Base-by-base conservation (phyloP, 2,113 vertebrate genomes). In the Colinus virginianus region DNA sequence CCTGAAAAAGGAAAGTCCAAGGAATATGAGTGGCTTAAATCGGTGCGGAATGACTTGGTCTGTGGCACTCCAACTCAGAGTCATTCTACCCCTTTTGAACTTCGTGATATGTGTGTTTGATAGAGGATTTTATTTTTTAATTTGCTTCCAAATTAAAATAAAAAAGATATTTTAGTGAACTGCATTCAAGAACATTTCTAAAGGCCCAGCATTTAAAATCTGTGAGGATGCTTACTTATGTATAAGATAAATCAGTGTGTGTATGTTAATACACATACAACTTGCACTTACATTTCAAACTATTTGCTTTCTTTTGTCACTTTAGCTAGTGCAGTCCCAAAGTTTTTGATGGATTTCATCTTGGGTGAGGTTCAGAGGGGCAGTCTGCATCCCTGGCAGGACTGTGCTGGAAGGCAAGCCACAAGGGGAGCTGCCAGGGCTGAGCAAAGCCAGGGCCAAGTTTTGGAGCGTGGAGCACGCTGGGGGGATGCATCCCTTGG, bases 311-410 rank as follows among this genome's bases (percentile, higher is more conserved):
- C 38, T 91, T 90, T 70, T 46, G 69, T 45, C 63, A 16, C 59
- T 79, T 83, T 36, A 11, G 12, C 76, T 78, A 88, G 36, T 2
- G 3, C 74, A 78, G 76, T 88, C 84, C 62, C 19, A 46, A 78
- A 82, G 45, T 22, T 79, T 85, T 88, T 78, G 32, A 53, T 83
- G 82, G 22, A 48, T 77, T 90, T 32, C 40, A 51, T 68, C 34
- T 66, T 14, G 80, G 93, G 85, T 95, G 94, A 94, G 89, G 83
- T 75, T 93, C 58, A 36, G 82, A 93, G 36, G 22, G 43, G 83
- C 6, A 0, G 3, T 84, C 85, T 70, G 92, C 81, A 80, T 69
- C 70, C 48, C 40, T 40, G 1, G 67, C 75, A 53, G 70, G 55
- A 48, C 25, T 68, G 0, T 78, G 40, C 66, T 51, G 55, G 45